Percentiles rank a stretch among this genome's conserved stretches.
phyloP scores from a whole-genome alignment of 1,140 invertebrate species.

The Papilio xuthus region DNA sequence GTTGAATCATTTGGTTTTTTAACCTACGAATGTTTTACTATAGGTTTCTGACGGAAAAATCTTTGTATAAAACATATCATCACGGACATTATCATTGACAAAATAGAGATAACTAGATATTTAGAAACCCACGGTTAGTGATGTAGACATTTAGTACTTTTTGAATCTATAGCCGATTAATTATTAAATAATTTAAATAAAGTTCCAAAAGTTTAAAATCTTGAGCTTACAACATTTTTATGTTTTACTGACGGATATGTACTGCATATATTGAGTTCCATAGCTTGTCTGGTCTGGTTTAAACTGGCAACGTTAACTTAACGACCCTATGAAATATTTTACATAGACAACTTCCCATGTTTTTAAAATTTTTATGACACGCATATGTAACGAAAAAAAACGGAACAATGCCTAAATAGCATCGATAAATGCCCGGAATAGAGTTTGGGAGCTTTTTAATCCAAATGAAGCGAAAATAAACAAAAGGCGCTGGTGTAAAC shows the following conservation, averaged over 20 bases:
- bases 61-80: too few relatives aligned
- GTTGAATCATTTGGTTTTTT: background rate
- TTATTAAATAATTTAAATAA: too few relatives aligned
- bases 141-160: too few relatives aligned
- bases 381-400: constrained; percentile 33
- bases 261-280: background rate
- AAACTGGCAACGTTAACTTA: background rate
- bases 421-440: constrained; percentile 65
- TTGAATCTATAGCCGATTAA: too few relatives aligned
- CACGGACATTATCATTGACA: too few relatives aligned
- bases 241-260: background rate
- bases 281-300: background rate
- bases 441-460: constrained; percentile 75
- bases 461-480: constrained; percentile 75
- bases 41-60: too few relatives aligned
- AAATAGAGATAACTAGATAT: too few relatives aligned
- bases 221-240: too few relatives aligned
- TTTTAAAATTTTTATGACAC: constrained; percentile 27
- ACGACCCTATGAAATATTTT: background rate
- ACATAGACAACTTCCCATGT: background rate
- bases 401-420: constrained; percentile 60
- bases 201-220: too few relatives aligned
- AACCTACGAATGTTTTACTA: too few relatives aligned
- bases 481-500: constrained; percentile 67
- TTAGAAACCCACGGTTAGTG: too few relatives aligned